phyloP scores from a whole-genome alignment of 2,113 vertebrate genomes.

The Dicrurus megarhynchus region DNA sequence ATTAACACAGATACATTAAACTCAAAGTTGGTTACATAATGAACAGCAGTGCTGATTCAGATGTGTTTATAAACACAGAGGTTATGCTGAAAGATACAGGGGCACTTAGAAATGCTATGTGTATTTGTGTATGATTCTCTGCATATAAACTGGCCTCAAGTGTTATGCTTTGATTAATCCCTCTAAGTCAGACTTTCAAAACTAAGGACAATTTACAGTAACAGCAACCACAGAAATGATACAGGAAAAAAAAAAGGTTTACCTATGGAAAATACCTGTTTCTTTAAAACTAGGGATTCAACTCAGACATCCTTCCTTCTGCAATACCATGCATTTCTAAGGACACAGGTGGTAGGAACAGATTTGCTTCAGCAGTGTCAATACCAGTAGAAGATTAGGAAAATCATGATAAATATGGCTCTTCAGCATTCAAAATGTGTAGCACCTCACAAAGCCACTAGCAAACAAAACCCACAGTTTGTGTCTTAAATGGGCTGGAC shows the following conservation, averaged over 20 bases:
- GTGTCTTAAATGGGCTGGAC: not conserved
- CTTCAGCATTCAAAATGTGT: not conserved
- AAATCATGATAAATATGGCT: not conserved
- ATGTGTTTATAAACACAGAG: conserved; percentile 26
- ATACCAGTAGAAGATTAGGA: not conserved
- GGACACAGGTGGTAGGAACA: not conserved
- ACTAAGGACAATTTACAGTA: not conserved
- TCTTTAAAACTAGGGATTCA: not conserved
- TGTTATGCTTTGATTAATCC: conserved; percentile 13
- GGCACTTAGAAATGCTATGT: not conserved
- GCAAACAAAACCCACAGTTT: not conserved
- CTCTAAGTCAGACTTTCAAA: not conserved
- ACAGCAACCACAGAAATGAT: not conserved
- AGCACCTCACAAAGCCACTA: not conserved
- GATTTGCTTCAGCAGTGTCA: not conserved
- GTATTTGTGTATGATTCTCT: not conserved
- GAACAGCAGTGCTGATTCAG: conserved; percentile 8
- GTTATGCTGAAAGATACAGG: not conserved
- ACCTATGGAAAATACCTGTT: not conserved
- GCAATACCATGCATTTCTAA: not conserved
- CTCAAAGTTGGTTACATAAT: not conserved
- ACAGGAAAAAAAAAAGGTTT: not conserved
- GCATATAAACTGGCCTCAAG: not conserved
- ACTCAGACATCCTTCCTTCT: not conserved
- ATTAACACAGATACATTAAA: conserved; percentile 10